Base-by-base conservation (phyloP, 2,888 invertebrate species). In the Colletes collaris region DNA sequence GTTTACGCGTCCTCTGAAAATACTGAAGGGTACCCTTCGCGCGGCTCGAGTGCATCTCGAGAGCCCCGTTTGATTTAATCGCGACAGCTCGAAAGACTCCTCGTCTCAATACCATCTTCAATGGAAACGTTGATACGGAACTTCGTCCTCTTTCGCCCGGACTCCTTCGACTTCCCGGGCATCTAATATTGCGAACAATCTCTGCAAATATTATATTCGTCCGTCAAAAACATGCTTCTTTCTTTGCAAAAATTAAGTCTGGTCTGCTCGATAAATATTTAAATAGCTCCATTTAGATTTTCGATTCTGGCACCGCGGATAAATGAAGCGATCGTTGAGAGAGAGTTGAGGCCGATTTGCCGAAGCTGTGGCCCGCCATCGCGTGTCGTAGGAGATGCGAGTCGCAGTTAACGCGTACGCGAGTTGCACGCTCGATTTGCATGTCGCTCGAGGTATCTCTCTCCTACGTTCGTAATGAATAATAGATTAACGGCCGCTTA, bases 401-500 rank as follows among this genome's bases (percentile, higher is more conserved):
- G 62, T 83, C 69, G 62, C 59, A 68, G 74, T 80, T 73, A 71
- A 74, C 76, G 64, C 46, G 74, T 72, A 68, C 27, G 64, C 64
- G 60, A 11, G 63, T 46, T 35, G 27, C 19, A 37, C 56, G 55
- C 50, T 65, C 81, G 83, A 90, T 90, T 91, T 88, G 88, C 89
- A 89, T 88, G 84, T 88, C 83, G 80, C 82, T 85, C 83, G 81
- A 80, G 84, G 83, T 87, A 84, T 88, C 86, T 84, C 76, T 78
- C 78, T 82, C 77, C 66, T 81, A 62, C 63, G 81, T 76, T 67
- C 79, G 87, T 87, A 89, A 91, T 91, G 90, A 92, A 92, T 91
- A 91, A 92, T 91, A 91, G 91, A 92, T 92, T 89, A 90, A 90
- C 87, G 89, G 88, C 83, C 84, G 87, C 90, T 91, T 92, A 91